Conservation (phyloP, 2,113 vertebrate species). For the Rafetus swinhoei region DNA sequence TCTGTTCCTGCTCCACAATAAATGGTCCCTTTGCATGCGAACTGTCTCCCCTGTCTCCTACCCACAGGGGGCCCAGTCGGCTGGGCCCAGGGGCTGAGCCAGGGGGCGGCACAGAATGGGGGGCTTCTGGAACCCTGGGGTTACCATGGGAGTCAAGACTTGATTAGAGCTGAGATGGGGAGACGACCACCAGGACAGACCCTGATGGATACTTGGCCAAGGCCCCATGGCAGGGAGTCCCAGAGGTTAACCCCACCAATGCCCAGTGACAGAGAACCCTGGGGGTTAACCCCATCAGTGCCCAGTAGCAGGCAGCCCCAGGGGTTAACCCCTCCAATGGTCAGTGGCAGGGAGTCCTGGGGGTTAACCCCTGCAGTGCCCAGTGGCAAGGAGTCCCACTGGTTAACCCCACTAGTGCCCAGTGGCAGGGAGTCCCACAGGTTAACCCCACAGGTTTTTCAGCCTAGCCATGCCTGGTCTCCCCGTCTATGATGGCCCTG, state of each 20-base stretch:
- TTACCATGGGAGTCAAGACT: background rate
- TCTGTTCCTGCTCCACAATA: background rate
- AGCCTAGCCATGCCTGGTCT: background rate
- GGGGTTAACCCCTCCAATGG: too few relatives aligned
- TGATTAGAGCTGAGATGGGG: accelerated
- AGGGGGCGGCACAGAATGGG: background rate
- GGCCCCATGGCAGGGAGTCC: too few relatives aligned
- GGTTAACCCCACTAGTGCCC: too few relatives aligned
- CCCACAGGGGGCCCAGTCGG: background rate
- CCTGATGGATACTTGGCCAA: background rate
- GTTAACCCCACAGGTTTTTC: background rate
- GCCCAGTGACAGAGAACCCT: background rate
- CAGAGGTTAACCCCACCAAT: too few relatives aligned
- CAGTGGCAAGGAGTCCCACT: too few relatives aligned
- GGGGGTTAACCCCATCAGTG: background rate
- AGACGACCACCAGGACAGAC: background rate
- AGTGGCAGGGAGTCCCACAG: background rate
- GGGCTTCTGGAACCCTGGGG: background rate
- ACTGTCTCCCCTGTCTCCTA: background rate
- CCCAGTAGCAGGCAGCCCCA: too few relatives aligned
- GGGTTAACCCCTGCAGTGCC: background rate
- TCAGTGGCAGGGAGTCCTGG: too few relatives aligned
- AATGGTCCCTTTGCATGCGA: background rate
- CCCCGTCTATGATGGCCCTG: background rate
- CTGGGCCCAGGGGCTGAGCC: background rate